Conservation (phyloP, 2,888 invertebrate species). For the Lordiphosa fenestrarum region DNA sequence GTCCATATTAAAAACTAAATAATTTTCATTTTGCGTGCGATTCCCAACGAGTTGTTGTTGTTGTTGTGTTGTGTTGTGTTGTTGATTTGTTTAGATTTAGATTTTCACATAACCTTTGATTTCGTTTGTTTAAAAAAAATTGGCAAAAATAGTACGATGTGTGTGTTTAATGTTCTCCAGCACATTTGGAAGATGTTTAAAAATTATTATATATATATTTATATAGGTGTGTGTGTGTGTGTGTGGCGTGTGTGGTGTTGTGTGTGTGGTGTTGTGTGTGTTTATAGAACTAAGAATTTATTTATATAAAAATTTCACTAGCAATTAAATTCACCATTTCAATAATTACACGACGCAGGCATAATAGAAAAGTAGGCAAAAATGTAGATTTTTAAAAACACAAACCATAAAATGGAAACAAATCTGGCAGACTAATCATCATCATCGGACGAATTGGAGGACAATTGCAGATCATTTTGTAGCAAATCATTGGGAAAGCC, state of each 20-base stretch:
- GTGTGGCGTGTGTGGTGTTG: constrained; percentile 18
- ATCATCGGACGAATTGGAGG: constrained; percentile 89
- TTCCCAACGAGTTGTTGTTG: constrained; percentile 28
- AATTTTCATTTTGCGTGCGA: constrained; percentile 54
- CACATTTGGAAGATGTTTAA: constrained; percentile 56
- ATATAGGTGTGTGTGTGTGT: constrained; percentile 29
- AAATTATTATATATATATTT: constrained; percentile 42
- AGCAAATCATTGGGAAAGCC: constrained; percentile 82
- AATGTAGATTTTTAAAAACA: constrained; percentile 2
- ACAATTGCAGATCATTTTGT: constrained; percentile 92
- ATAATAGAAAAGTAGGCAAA: constrained; percentile 44
- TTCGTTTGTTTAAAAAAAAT: constrained; percentile 17
- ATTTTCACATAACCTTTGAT: constrained; percentile 56
- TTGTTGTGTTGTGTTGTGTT: too few relatives aligned
- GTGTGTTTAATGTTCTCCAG: constrained; percentile 52
- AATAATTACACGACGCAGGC: constrained; percentile 62
- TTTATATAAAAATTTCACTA: constrained; percentile 70
- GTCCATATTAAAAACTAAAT: constrained; percentile 61
- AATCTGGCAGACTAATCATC: constrained; percentile 57
- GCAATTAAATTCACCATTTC: constrained; percentile 71
- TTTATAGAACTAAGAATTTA: constrained; percentile 60
- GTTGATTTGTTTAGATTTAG: constrained; percentile 13
- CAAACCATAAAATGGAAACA: constrained; percentile 32
- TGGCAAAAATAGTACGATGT: constrained; percentile 5
- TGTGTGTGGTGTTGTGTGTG: constrained; percentile 3